A percentile compares a stretch with the other conserved stretches of the same genome.
phyloP scores from a whole-genome alignment of 2,888 invertebrate species.

The Baronia brevicornis region DNA sequence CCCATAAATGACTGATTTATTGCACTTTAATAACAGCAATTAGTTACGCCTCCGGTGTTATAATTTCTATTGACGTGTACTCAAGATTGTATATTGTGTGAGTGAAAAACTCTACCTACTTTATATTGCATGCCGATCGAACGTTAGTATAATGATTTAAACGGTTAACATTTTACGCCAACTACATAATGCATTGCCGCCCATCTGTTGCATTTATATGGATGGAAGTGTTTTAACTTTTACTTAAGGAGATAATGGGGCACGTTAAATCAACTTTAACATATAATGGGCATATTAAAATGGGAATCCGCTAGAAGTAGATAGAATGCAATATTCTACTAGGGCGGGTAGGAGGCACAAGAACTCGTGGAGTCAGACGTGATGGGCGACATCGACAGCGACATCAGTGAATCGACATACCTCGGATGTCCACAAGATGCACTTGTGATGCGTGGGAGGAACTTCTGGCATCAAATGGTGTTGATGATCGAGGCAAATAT shows the following conservation, averaged over 20 bases:
- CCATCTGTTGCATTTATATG: slow-evolving; percentile 10
- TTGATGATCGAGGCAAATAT: too few relatives aligned
- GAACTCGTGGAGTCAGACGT: too few relatives aligned
- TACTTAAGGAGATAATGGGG: slow-evolving; percentile 2
- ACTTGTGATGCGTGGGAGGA: too few relatives aligned
- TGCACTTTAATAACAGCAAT: slow-evolving; percentile 54
- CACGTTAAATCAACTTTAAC: neutral
- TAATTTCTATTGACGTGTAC: slow-evolving; percentile 31
- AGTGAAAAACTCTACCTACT: slow-evolving; percentile 23
- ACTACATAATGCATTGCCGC: slow-evolving; percentile 13
- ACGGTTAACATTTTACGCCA: slow-evolving; percentile 24
- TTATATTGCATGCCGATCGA: slow-evolving; percentile 27
- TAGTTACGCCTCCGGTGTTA: slow-evolving; percentile 51
- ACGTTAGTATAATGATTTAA: slow-evolving; percentile 22
- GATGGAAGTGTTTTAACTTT: slow-evolving; percentile 5
- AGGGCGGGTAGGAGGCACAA: too few relatives aligned
- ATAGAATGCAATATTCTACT: too few relatives aligned
- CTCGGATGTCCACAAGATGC: too few relatives aligned
- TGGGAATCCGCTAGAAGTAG: too few relatives aligned
- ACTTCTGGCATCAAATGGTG: too few relatives aligned
- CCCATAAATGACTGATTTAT: slow-evolving; percentile 52
- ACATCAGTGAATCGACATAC: too few relatives aligned
- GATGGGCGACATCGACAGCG: too few relatives aligned
- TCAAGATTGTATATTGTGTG: slow-evolving; percentile 21
- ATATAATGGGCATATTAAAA: too few relatives aligned